Base-by-base conservation (phyloP, 2,797 vertebrate genomes). In the Myotis vivesi region DNA sequence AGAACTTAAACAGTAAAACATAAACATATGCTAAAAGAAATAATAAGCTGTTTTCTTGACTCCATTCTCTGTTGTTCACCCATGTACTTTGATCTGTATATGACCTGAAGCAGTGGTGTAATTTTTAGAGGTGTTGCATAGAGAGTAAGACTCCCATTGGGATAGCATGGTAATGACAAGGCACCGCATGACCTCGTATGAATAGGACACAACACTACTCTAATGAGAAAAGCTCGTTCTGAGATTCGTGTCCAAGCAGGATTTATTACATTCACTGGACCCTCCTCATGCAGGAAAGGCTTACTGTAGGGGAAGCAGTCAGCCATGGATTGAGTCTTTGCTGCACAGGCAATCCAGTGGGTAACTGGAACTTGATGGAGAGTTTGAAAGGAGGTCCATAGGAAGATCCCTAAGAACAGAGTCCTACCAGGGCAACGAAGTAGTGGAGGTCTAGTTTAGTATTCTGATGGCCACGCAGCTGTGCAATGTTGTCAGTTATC, bases 101-200 rank as follows among this genome's bases (percentile, higher is more conserved):
- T 13, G 30, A 28, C 3, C 25, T 12, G 41, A 91, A 46, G 22
- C 5, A 30, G 20, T 12, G 51, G 36, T 30, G 9, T 71, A 5
- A 28, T 64, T 86, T 23, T 62, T 46, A 17, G 1, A 7, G 9
- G 16, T 44, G 41, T 25, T 23, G 38, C 23, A 13, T 17, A 83
- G n/a, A 82, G 53, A 55, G 22, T 3, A 19, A 16, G 30, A 25
- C 44, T n/a, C 66, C 22, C 2, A 2, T 0, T 23, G 25, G 19
- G 25, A 30, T 3, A 1, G 13, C 12, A 28, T 1, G 0, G 15
- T 41, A 19, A 44, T 11, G 10, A 13, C 8, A 25, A 53, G 53
- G 25, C 62, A 4, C 19, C 0, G 0, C 0, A 1, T 7, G 25
- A 3, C 9, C 8, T 75, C 10, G 0, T 6, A 0, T 6, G 19